Conservation (phyloP, 1,140 invertebrate genomes). For the Diabrotica virgifera region DNA sequence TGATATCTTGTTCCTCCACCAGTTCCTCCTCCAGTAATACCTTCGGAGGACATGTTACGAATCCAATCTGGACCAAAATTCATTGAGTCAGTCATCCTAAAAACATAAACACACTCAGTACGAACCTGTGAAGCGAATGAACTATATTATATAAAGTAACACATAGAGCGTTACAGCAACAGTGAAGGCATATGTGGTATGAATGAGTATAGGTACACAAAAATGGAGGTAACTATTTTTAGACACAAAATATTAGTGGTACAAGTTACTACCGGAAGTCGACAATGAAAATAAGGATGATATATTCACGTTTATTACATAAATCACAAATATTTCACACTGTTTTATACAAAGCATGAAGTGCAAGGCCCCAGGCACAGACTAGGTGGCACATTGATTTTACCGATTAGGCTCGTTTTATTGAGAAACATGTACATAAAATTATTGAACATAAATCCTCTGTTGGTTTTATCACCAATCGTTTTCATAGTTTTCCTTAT, state of each 20-base stretch:
- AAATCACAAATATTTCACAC: not conserved
- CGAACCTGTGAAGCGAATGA: constrained; percentile 10
- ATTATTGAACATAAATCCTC: constrained; percentile 18
- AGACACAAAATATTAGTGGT: constrained; percentile 25
- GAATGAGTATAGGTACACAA: constrained; percentile 20
- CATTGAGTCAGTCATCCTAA: constrained; percentile 53
- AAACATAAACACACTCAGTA: constrained; percentile 16
- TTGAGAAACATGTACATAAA: not conserved
- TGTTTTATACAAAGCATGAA: constrained; percentile 12
- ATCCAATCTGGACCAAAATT: constrained; percentile 75
- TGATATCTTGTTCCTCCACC: constrained; percentile 52
- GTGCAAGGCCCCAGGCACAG: constrained; percentile 36
- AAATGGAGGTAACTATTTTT: constrained; percentile 42
- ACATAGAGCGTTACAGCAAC: not conserved
- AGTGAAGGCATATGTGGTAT: constrained; percentile 5
- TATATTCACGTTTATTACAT: not conserved
- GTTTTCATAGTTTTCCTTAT: constrained; percentile 17
- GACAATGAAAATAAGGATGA: not conserved
- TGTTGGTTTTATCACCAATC: constrained; percentile 3
- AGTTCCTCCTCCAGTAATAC: constrained; percentile 46
- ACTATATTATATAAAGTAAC: constrained; percentile 3
- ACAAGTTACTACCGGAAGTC: constrained; percentile 1
- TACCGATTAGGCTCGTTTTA: not conserved
- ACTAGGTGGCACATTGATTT: constrained; percentile 38
- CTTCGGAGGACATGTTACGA: constrained; percentile 60